A percentile compares a stretch with the other conserved stretches of the same genome.
Evolutionary conservation across 2,888 invertebrate species (phyloP).

Genomic region (Cyrtodaria siliqua): DNA sequence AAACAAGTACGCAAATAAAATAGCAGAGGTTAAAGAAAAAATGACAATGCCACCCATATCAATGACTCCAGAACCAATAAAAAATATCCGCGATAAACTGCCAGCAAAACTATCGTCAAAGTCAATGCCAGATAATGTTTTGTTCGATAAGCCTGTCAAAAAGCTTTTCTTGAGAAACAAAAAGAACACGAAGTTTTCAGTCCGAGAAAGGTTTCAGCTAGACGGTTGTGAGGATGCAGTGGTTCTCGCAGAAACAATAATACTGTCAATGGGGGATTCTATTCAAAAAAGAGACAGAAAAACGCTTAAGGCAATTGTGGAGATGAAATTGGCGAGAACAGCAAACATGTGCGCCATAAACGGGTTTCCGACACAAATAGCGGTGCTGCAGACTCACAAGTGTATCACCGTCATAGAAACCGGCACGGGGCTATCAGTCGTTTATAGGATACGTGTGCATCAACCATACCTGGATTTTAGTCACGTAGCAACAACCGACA

Average conservation of each 20-base stretch:
- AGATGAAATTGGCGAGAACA: slow-evolving; percentile 44
- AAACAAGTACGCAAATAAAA: slow-evolving; percentile 55
- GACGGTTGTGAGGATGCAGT: slow-evolving; percentile 57
- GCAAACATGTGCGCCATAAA: slow-evolving; percentile 50
- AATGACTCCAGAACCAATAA: slow-evolving; percentile 48
- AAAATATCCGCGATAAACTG: slow-evolving; percentile 31
- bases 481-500: slow-evolving; percentile 41
- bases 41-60: slow-evolving; percentile 36
- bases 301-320: slow-evolving; percentile 39
- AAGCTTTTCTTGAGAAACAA: slow-evolving; percentile 49
- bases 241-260: slow-evolving; percentile 40
- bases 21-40: slow-evolving; percentile 42
- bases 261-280: slow-evolving; percentile 38
- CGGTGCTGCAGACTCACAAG: slow-evolving; percentile 42
- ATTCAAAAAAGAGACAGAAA: slow-evolving; percentile 53
- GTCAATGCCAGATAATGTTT: slow-evolving; percentile 32
- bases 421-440: slow-evolving; percentile 31
- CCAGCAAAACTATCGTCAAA: slow-evolving; percentile 8
- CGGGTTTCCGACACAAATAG: slow-evolving; percentile 37
- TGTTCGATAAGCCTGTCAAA: slow-evolving; percentile 24
- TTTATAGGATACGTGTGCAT: slow-evolving; percentile 45
- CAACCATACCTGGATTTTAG: slow-evolving; percentile 50
- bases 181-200: slow-evolving; percentile 38
- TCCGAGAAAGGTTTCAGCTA: slow-evolving; percentile 43
- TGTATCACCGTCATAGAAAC: slow-evolving; percentile 55